Base-by-base conservation (phyloP, 2,797 vertebrate species). In the Peromyscus aztecus region DNA sequence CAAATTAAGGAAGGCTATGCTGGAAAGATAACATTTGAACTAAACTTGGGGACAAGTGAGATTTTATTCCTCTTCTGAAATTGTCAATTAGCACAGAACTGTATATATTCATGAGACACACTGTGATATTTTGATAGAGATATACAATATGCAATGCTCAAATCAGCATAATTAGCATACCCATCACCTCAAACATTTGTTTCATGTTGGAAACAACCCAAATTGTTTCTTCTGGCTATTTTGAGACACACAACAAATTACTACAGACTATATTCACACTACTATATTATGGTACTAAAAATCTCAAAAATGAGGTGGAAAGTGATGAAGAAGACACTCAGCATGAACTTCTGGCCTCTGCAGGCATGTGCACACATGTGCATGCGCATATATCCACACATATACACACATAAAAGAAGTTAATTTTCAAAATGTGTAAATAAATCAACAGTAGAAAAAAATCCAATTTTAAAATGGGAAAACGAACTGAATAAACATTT, bases 141-240 rank as follows among this genome's bases (percentile, higher is more conserved):
- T 55, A 46, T 29, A 55, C 19, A 65, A 55, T 63, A 27, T 63
- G 8, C 10, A 6, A 19, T 65, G 43, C 59, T 63, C 67, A 40
- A 73, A 10, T 90, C 29, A 83, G 57, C 24, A 2, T 76, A 83
- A 55, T 75, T 75, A 43, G 19, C 78, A 94, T 29, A 94, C 13
- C 29, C 27, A 37, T 76, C 27, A 75, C n/a, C 34, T 82, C 43
- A 89, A 65, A 65, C 43, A 89, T 73, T 37, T 94, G 13, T 61
- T 85, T 73, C 34, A 5, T 77, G 55, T 63, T 94, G 69, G 43
- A 63, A 76, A 65, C 24, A 76, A 40, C 75, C 21, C 75, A 67
- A 94, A 65, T 82, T n/a, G 46, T 84, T 37, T 81, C 31, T 88
- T 94, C 23, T n/a, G 69, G 55, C 55, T 94, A 94, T 89, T 82